phyloP scores from a whole-genome alignment of 2,888 invertebrate species.

The Aspidiotus rigidus region DNA sequence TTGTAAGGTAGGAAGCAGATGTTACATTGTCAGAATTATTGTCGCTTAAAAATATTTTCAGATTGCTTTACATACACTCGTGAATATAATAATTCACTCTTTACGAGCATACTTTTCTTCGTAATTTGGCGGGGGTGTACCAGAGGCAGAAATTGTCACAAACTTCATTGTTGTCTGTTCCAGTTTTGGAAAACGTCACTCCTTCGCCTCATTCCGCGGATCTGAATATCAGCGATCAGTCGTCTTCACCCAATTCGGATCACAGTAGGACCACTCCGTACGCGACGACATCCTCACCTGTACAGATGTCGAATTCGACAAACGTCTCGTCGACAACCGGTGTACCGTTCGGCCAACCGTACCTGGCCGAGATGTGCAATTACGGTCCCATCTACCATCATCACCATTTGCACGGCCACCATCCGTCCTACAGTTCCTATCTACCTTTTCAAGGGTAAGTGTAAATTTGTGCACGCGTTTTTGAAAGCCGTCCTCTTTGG shows the following conservation, averaged over 20 bases:
- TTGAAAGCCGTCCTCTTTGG: neutral
- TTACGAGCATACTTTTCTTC: neutral
- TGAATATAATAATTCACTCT: no score
- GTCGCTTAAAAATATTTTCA: no score
- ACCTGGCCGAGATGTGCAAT: slow-evolving; percentile 55
- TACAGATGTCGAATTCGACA: slow-evolving; percentile 41
- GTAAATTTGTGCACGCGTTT: neutral
- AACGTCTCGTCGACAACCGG: slow-evolving; percentile 42
- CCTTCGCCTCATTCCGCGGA: slow-evolving; percentile 30
- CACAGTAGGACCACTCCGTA: slow-evolving; percentile 17
- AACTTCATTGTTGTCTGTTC: slow-evolving; percentile 4
- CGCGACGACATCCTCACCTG: slow-evolving; percentile 41
- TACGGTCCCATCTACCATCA: slow-evolving; percentile 59
- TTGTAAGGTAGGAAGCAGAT: no score
- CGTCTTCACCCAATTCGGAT: slow-evolving; percentile 35
- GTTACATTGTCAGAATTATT: no score
- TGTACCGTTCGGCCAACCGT: slow-evolving; percentile 52
- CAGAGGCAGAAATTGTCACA: neutral
- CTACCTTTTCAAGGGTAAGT: slow-evolving; percentile 36
- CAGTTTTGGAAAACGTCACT: slow-evolving; percentile 15
- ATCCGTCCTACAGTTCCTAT: slow-evolving; percentile 31
- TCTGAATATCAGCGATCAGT: slow-evolving; percentile 32
- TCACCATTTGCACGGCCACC: slow-evolving; percentile 35
- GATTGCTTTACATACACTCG: no score
- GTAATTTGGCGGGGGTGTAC: slow-evolving; percentile 1